Conservation (phyloP, 2,113 vertebrate species). For the Bettongia penicillata region DNA sequence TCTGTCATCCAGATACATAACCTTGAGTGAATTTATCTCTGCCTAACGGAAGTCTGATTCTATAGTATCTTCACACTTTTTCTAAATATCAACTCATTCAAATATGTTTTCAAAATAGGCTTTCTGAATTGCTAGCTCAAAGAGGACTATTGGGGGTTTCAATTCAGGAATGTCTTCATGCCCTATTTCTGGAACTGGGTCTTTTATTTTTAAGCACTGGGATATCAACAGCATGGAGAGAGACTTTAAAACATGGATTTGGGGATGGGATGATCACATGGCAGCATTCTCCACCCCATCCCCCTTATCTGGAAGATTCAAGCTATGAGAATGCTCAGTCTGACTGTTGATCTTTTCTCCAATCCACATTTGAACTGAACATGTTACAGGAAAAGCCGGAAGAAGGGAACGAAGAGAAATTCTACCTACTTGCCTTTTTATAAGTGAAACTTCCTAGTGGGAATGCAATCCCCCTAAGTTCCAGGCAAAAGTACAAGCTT, state of each 20-base stretch:
- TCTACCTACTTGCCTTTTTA: slow-evolving; percentile 10
- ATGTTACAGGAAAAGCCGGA: not conserved
- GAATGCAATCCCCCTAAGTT: slow-evolving; percentile 12
- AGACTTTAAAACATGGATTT: not conserved
- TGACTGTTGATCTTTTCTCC: not conserved
- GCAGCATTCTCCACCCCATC: not conserved
- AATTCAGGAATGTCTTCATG: slow-evolving; percentile 12
- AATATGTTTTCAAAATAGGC: not conserved
- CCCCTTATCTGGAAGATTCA: not conserved
- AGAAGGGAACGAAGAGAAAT: not conserved
- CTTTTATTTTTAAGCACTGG: not conserved
- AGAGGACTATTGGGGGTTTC: not conserved
- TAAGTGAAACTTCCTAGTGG: slow-evolving; percentile 9
- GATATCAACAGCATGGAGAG: not conserved
- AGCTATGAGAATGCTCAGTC: not conserved
- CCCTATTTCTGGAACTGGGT: not conserved
- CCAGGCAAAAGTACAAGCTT: slow-evolving; percentile 31
- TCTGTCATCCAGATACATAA: slow-evolving; percentile 15
- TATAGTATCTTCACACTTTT: not conserved
- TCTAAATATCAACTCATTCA: not conserved
- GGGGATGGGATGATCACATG: not conserved
- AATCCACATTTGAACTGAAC: not conserved
- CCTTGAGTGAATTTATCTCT: not conserved
- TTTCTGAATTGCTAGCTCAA: too few species aligned
- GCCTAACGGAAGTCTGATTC: not conserved